Percentiles rank a stretch among this genome's conserved stretches.
Evolutionary conservation across 2,113 vertebrate species (phyloP).

Genomic region (Azemiops feae): DNA sequence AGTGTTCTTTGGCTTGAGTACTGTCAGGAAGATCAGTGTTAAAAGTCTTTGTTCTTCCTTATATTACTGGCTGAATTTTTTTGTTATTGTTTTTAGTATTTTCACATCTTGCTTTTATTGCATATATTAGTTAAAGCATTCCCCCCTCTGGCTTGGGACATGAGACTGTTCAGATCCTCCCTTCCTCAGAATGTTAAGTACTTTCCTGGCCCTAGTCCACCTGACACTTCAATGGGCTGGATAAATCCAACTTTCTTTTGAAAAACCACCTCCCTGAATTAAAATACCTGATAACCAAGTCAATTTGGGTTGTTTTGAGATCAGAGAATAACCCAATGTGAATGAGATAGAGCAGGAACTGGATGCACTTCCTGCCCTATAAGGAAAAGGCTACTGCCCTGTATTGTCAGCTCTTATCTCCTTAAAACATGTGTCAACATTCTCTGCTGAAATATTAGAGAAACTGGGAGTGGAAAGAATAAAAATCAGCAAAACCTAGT

Average conservation of each 20-base stretch:
- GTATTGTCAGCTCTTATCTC: background rate
- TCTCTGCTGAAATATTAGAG: background rate
- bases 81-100: background rate
- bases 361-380: background rate
- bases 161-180: background rate
- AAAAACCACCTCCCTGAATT: background rate
- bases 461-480: background rate
- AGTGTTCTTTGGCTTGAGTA: conserved; percentile 13
- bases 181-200: background rate
- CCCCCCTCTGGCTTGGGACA: background rate
- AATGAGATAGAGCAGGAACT: background rate
- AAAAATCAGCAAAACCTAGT: background rate
- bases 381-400: background rate
- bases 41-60: background rate
- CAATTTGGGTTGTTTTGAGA: background rate
- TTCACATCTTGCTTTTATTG: background rate
- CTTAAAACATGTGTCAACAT: background rate
- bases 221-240: background rate
- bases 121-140: background rate
- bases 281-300: background rate
- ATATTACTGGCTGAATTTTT: background rate
- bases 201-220: background rate
- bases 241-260: background rate
- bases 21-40: background rate
- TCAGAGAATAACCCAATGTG: background rate